These are phyloP conservation scores for Flabesymbios commensalis DNA, from an alignment of 2,888 invertebrate genomes.

Conservation along the genomic window DNA sequence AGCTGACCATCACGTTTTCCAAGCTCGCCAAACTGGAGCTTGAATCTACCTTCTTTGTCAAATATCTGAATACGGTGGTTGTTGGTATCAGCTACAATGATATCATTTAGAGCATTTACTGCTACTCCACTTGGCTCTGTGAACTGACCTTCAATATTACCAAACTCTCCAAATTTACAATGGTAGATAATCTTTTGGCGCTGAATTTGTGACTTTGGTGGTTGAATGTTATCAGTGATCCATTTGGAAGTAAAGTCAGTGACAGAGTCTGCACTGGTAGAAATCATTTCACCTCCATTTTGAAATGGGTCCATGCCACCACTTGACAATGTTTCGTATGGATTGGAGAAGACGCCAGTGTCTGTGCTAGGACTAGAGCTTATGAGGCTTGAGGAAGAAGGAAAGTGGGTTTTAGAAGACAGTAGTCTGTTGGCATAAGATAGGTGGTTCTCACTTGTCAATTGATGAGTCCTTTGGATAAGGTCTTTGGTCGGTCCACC, in stretches of 20 bases:
- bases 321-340: slow-evolving; percentile 95
- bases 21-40: slow-evolving; percentile 99
- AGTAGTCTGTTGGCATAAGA: slow-evolving; percentile 35
- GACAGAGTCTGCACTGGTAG: slow-evolving; percentile 67
- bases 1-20: slow-evolving; percentile 95
- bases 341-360: slow-evolving; percentile 22
- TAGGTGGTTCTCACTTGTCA: slow-evolving; percentile 33
- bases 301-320: slow-evolving; percentile 70
- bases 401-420: slow-evolving; percentile 24
- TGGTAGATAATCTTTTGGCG: slow-evolving; percentile 99
- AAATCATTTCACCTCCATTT: slow-evolving; percentile 56
- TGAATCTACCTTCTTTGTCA: slow-evolving; percentile 97
- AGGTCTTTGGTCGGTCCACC: slow-evolving; percentile 28
- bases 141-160: slow-evolving; percentile 81
- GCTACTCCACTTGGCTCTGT: slow-evolving; percentile 99
- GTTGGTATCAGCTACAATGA: slow-evolving; percentile 94
- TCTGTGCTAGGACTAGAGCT: slow-evolving; percentile 25
- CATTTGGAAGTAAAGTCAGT: slow-evolving; percentile 88
- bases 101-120: slow-evolving; percentile 98
- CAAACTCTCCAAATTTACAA: slow-evolving; percentile 99
- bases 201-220: slow-evolving; percentile 83
- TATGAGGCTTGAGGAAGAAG: slow-evolving; percentile 19
- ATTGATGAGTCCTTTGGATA: not conserved
- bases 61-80: slow-evolving; percentile 99
- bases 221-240: slow-evolving; percentile 65